Evolutionary conservation across 2,797 vertebrate genomes (phyloP).

Genomic region (Alca torda): DNA sequence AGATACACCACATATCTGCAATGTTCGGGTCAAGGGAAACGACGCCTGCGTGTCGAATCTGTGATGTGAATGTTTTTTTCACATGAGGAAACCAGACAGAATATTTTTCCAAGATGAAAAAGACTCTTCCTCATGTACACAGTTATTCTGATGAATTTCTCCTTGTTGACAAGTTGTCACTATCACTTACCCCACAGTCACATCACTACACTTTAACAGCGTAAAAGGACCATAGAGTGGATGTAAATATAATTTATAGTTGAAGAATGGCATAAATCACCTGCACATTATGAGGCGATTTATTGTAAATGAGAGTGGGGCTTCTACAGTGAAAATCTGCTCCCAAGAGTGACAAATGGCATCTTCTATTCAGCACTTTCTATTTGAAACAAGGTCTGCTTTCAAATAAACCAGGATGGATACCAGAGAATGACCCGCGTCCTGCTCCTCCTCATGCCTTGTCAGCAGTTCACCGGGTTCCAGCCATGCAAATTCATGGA

Average conservation of each 20-base stretch:
- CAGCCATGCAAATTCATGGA: background rate
- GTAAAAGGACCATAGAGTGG: background rate
- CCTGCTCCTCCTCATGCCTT: background rate
- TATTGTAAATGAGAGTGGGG: background rate
- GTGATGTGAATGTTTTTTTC: background rate
- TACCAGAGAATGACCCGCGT: background rate
- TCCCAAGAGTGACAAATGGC: background rate
- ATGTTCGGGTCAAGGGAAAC: background rate
- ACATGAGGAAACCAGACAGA: background rate
- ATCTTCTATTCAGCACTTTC: background rate
- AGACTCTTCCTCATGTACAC: background rate
- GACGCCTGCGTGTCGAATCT: background rate
- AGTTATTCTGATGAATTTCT: background rate
- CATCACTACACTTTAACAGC: background rate
- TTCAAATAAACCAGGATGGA: background rate
- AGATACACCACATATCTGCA: background rate
- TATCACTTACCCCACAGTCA: background rate
- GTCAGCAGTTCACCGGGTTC: background rate
- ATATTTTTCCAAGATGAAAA: background rate
- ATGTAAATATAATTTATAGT: background rate
- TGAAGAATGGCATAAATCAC: conserved; percentile 17
- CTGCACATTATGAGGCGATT: background rate
- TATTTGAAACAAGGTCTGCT: background rate
- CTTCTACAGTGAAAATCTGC: background rate
- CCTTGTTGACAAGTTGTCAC: background rate